These are phyloP conservation scores for Trachops cirrhosus DNA, from an alignment of 2,797 vertebrate species.

Conservation along the genomic window DNA sequence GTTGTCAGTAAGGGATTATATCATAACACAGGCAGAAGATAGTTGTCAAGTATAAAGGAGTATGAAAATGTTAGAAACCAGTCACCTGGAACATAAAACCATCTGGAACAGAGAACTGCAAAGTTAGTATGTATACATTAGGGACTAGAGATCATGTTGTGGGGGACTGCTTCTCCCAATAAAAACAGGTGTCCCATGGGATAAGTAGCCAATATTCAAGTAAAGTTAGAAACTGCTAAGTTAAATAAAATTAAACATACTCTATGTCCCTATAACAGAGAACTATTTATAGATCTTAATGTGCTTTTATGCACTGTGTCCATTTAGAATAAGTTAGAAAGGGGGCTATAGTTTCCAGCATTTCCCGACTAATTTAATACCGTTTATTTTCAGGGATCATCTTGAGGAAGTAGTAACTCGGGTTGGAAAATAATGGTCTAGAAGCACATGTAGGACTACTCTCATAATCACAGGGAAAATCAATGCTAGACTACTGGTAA, in stretches of 20 bases:
- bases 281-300: neutral
- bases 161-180: neutral
- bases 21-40: neutral
- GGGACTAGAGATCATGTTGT: neutral
- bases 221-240: slow-evolving; percentile 20
- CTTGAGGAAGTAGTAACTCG: neutral
- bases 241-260: slow-evolving; percentile 9
- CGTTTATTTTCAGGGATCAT: neutral
- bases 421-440: neutral
- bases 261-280: neutral
- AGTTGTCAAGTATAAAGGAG: neutral
- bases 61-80: neutral
- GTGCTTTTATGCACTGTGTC: neutral
- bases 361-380: neutral
- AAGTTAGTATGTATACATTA: neutral
- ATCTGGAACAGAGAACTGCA: neutral
- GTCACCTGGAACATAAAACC: neutral
- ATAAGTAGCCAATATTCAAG: neutral
- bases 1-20: neutral
- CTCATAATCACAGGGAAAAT: neutral
- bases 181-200: neutral
- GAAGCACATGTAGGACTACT: neutral
- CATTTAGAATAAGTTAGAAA: neutral
- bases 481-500: neutral
- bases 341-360: neutral